These are phyloP conservation scores for Macaca fascicularis DNA, from an alignment of 2,113 vertebrate species.

Conservation along the genomic window T2T-MFA8v1.1 NC_088384.1:29222001-29222500, in stretches of 20 bases:
- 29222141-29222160: background rate
- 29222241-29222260: background rate
- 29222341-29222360: background rate
- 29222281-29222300: background rate
- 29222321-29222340: background rate
- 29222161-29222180: background rate
- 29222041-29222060: background rate
- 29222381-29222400: background rate
- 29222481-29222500: background rate
- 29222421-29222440: background rate
- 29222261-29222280: background rate
- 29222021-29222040: background rate
- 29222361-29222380: background rate
- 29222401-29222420: background rate
- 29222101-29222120: background rate
- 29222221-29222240: background rate
- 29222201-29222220: background rate
- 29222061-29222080: background rate
- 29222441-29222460: background rate
- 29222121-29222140: background rate
- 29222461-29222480: background rate
- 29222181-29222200: background rate
- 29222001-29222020: background rate
- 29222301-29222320: background rate
- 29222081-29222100: background rate